Conservation (phyloP, 1,140 invertebrate genomes). For the Drosophila nannoptera region DNA sequence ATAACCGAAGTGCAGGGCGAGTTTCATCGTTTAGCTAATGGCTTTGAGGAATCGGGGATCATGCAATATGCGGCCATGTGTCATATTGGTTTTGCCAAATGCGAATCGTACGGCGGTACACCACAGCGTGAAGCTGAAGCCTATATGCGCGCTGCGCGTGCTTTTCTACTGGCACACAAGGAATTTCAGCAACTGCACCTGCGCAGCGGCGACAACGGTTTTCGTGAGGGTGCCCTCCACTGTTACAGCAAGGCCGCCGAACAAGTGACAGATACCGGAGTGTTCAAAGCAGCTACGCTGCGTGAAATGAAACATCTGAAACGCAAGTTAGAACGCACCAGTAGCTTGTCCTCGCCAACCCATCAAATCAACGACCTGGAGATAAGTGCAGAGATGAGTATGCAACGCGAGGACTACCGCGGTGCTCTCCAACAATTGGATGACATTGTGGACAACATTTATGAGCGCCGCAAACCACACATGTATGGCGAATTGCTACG, state of each 20-base stretch:
- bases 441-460: slow-evolving; percentile 76
- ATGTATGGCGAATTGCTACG: slow-evolving; percentile 67
- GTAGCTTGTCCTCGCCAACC: slow-evolving; percentile 70
- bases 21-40: slow-evolving; percentile 67
- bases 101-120: slow-evolving; percentile 61
- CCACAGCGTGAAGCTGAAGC: slow-evolving; percentile 64
- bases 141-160: slow-evolving; percentile 65
- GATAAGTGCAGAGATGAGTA: slow-evolving; percentile 48
- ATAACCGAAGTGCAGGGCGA: slow-evolving; percentile 70
- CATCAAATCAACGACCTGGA: slow-evolving; percentile 75
- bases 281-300: slow-evolving; percentile 73
- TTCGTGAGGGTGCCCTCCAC: slow-evolving; percentile 67
- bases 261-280: slow-evolving; percentile 59
- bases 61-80: slow-evolving; percentile 77
- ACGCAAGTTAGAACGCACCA: slow-evolving; percentile 63
- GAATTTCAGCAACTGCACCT: slow-evolving; percentile 49
- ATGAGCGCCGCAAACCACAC: slow-evolving; percentile 63
- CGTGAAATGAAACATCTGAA: slow-evolving; percentile 65
- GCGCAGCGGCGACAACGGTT: slow-evolving; percentile 49
- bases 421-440: slow-evolving; percentile 69
- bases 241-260: slow-evolving; percentile 68
- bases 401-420: slow-evolving; percentile 57
- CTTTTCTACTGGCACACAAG: slow-evolving; percentile 58
- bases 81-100: slow-evolving; percentile 73
- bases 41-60: slow-evolving; percentile 72